These are phyloP conservation scores for Heliconius erato DNA, from an alignment of 2,888 invertebrate genomes.

Conservation along the genomic window DNA sequence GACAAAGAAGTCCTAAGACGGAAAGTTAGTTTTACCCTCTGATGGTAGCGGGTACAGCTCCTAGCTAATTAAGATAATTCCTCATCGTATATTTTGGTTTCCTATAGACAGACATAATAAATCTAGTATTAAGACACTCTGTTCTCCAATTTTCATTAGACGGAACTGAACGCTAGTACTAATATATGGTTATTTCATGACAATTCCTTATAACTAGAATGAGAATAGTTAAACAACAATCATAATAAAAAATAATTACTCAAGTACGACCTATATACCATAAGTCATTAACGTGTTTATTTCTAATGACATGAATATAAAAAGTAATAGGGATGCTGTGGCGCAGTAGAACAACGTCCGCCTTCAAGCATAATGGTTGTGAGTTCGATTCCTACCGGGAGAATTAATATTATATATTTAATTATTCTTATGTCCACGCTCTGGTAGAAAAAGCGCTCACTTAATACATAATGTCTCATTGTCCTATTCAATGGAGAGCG, in stretches of 20 bases:
- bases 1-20: constrained; percentile 70
- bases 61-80: not conserved
- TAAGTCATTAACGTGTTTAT: not conserved
- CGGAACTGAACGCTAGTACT: not conserved
- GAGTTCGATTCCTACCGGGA: not conserved
- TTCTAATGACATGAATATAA: not conserved
- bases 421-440: not conserved
- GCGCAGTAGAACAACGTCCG: not conserved
- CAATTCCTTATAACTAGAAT: not conserved
- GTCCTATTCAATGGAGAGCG: too few relatives aligned
- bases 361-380: not conserved
- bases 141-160: too few relatives aligned
- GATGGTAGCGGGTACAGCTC: not conserved
- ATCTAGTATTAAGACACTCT: too few relatives aligned
- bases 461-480: not conserved
- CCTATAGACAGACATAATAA: not conserved
- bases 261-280: not conserved
- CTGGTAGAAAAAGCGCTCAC: not conserved
- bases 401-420: not conserved
- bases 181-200: not conserved
- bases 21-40: constrained; percentile 54
- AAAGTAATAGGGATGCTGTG: not conserved
- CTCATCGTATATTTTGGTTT: not conserved
- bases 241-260: constrained; percentile 9
- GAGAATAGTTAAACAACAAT: not conserved